Conservation (phyloP, 1,140 invertebrate species). For the Drusus annulatus region DNA sequence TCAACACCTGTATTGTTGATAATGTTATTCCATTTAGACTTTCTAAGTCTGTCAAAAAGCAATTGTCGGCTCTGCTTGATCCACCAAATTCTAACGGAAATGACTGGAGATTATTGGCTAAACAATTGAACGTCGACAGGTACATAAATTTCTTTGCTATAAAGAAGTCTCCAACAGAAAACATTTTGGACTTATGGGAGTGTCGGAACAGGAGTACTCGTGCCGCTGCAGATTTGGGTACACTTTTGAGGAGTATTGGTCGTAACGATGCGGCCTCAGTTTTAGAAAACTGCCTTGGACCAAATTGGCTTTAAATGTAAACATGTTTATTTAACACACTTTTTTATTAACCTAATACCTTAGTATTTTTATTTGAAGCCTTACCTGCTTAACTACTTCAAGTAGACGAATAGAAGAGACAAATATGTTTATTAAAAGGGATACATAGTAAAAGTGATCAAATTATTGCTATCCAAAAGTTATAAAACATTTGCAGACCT, state of each 20-base stretch:
- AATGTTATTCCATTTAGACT: conserved; percentile 79
- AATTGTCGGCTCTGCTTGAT: conserved; percentile 91
- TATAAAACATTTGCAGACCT: too few species aligned
- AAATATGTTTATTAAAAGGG: too few species aligned
- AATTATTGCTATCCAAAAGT: too few species aligned
- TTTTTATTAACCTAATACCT: too few species aligned
- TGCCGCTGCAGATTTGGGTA: conserved; percentile 88
- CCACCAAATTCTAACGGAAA: conserved; percentile 92
- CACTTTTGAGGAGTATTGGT: conserved; percentile 93
- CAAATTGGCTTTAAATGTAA: conserved; percentile 75
- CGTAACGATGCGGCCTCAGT: conserved; percentile 89
- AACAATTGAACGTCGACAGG: conserved; percentile 91
- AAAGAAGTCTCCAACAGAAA: conserved; percentile 95
- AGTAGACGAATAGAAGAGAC: too few species aligned
- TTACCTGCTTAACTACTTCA: too few species aligned
- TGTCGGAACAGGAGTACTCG: conserved; percentile 89
- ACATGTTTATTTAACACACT: not conserved
- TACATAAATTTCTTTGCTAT: conserved; percentile 98
- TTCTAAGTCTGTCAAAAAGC: conserved; percentile 83
- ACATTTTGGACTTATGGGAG: conserved; percentile 96
- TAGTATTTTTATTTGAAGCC: too few species aligned
- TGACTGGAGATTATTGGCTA: conserved; percentile 95
- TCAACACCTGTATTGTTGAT: conserved; percentile 72
- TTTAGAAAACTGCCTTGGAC: conserved; percentile 87
- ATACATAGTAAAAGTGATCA: too few species aligned